Evolutionary conservation across 2,797 vertebrate genomes (phyloP), one percentile per base, ranked within the genome.

Genomic region (Amblyopsis hoosieri): DNA sequence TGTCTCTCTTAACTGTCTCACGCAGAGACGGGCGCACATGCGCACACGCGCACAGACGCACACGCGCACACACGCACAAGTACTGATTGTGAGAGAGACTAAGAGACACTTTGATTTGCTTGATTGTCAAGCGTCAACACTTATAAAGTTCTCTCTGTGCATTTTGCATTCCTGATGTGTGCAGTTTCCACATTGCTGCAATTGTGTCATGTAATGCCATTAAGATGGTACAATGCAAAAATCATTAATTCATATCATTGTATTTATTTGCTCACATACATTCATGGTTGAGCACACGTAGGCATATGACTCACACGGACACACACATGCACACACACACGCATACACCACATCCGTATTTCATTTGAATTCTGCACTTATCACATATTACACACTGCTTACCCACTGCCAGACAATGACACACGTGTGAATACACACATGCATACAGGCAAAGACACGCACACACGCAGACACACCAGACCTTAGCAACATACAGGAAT

Each of bases 401-500:
- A 7, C 37, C 8, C 37, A 42, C 37, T 42, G 37, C 37, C 37
- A 42, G 9, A 42, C 37, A 7, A 9, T 42, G 37, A 55, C 11
- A 23, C 50, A 60, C 14, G 37, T 23, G 57, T 42, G 59, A 7
- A 15, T 14, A 55, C 33, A 37, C 47, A 50, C 57, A 61, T 33
- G 52, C 46, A 50, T 13, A 60, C 46, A 52, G 6, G 10, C 12
- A 52, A n/a, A 9, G 3, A 17, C 60, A 14, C 46, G 6, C 54
- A 57, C 46, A 33, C 23, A 12, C 60, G 6, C 15, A 54, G 5
- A 69, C 58, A 61, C 57, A 59, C 60, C 70, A 80, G 82, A 76
- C 64, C 58, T 45, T 72, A 71, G 84, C 88, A 87, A 77, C 83
- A 79, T 86, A 75, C 79, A 80, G 90, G 92, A 93, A 79, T 86